A percentile compares a stretch with the other conserved stretches of the same genome.
Evolutionary conservation across 1,140 invertebrate genomes (phyloP).

Genomic region (Phthorimaea operculella): DNA sequence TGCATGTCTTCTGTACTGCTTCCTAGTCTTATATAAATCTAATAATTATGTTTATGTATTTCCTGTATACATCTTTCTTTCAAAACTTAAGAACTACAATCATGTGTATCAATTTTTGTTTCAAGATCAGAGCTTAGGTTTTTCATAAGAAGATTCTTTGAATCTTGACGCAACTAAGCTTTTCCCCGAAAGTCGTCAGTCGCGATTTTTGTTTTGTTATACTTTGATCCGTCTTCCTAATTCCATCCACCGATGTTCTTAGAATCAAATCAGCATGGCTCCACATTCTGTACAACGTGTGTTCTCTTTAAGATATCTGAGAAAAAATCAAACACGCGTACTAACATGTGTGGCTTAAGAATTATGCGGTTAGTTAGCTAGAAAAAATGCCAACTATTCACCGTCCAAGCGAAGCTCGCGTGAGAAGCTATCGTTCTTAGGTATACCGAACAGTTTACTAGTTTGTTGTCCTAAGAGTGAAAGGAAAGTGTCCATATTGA

Average conservation of each 20-base stretch:
- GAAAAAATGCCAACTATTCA: constrained; percentile 32
- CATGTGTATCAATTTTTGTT: no score
- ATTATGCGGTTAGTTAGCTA: constrained; percentile 35
- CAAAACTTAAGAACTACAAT: no score
- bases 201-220: neutral
- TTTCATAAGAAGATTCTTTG: no score
- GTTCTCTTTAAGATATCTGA: constrained; percentile 17
- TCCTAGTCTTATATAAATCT: no score
- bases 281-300: constrained; percentile 19
- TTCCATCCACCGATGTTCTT: neutral
- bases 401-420: constrained; percentile 15
- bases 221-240: constrained; percentile 1
- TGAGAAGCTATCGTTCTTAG: constrained; percentile 18
- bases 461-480: neutral
- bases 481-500: neutral
- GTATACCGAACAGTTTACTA: neutral
- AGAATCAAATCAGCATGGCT: constrained; percentile 13
- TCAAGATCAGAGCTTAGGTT: no score
- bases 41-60: no score
- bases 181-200: neutral
- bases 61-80: no score
- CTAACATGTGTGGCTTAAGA: constrained; percentile 24
- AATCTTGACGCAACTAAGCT: no score
- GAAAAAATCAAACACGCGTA: constrained; percentile 22
- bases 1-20: no score